Evolutionary conservation across 1,140 invertebrate species (phyloP), one percentile per base, ranked within the genome.

Genomic region (Babylonia areolata): DNA sequence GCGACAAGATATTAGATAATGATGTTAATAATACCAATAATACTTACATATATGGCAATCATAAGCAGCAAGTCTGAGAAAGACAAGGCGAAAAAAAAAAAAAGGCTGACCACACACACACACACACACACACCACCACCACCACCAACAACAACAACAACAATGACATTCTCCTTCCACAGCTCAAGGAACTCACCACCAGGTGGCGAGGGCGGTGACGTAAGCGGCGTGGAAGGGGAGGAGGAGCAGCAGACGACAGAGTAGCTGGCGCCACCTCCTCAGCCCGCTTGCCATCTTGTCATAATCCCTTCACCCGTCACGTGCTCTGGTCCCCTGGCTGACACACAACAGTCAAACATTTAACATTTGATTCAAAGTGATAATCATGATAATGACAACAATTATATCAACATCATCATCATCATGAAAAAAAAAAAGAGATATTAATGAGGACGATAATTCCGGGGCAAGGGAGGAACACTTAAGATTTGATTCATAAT

Each of bases 261-360:
- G 40, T 31, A 81, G 82, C 69, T 64, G 75, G 69, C 78, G 78
- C 78, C 78, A 80, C 78, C 78, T 80, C 78, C 78, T 80, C 78
- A 80, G 3, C 3, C 78, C 78, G 39, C 42, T n/a, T 28, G 78
- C 78, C 78, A 80, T 80, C 78, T 80, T 80, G 78, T 80, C 78
- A 80, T 80, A 80, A 80, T 80, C 78, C 78, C 78, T n/a, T 80
- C 78, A 58, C 78, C 28, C 17, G 58, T 64, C 23, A 12, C 5
- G 17, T 64, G 15, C 58, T 23, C 23, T 64, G 20, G 15, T 64
- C 58, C 5, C 58, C 5, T n/a, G 17, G 23, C 58, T 64, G 28
- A 64, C 58, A 64, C 58, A 64, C 15, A 64, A 23, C 12, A 64
- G 28, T 64, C 2, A 64, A 42, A 28, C 37, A 78, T 31, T 33